Evolutionary conservation across 2,888 invertebrate species (phyloP).

Genomic region (Labia minor): DNA sequence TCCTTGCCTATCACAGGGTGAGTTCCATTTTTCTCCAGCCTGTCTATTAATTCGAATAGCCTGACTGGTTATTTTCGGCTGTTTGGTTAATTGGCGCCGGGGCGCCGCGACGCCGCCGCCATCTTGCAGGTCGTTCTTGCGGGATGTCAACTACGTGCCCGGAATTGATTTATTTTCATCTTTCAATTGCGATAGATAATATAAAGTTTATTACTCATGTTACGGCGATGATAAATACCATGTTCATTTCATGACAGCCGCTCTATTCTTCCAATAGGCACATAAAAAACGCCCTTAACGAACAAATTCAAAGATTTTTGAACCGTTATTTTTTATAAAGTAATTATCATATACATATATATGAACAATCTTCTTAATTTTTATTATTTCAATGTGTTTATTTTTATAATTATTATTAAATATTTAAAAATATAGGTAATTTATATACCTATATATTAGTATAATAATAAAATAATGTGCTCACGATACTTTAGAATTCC

Average conservation of each 20-base stretch:
- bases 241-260: neutral
- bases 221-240: slow-evolving; percentile 13
- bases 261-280: neutral
- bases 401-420: no score
- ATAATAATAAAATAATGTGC: no score
- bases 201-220: slow-evolving; percentile 1
- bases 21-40: neutral
- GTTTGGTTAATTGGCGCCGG: slow-evolving; percentile 4
- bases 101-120: slow-evolving; percentile 8
- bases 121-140: slow-evolving; percentile 4
- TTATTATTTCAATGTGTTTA: no score
- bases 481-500: no score
- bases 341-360: no score
- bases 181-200: slow-evolving; percentile 6
- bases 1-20: no score
- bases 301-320: neutral
- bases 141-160: slow-evolving; percentile 13
- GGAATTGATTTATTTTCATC: slow-evolving; percentile 13
- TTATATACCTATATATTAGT: no score
- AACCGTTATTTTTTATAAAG: no score
- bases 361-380: no score
- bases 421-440: no score
- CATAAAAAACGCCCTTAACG: neutral
- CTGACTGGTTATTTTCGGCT: neutral
- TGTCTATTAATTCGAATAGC: neutral